Conservation (phyloP, 2,113 vertebrate genomes). For the Cricetomys ansorgei region DNA sequence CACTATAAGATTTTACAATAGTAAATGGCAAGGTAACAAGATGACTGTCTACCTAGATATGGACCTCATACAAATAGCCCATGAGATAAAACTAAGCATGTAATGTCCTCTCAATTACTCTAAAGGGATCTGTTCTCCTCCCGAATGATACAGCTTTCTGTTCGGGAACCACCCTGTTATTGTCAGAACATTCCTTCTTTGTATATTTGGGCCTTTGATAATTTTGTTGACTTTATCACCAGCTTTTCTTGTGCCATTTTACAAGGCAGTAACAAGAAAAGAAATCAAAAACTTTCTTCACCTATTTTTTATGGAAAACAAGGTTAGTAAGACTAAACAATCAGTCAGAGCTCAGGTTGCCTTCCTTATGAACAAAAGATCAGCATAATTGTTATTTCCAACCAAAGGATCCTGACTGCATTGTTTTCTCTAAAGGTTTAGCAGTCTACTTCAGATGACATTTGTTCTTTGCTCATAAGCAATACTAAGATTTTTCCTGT, state of each 20-base stretch:
- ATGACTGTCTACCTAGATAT: neutral
- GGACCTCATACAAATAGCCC: neutral
- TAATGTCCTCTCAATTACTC: neutral
- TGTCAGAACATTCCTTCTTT: neutral
- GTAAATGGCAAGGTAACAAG: neutral
- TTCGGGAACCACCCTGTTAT: neutral
- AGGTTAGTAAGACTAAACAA: neutral
- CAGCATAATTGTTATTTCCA: neutral
- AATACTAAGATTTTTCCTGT: neutral
- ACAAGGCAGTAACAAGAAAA: neutral
- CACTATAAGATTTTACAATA: neutral
- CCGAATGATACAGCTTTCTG: neutral
- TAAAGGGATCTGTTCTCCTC: neutral
- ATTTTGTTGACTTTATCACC: neutral
- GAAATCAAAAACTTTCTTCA: neutral
- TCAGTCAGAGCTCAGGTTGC: neutral
- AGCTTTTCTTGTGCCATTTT: neutral
- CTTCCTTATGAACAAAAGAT: neutral
- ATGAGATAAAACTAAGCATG: neutral
- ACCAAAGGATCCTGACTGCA: neutral
- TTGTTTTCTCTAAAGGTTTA: conserved; percentile 1
- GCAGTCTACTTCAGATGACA: neutral
- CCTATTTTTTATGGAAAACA: neutral
- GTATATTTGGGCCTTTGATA: neutral
- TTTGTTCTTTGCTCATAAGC: neutral